Evolutionary conservation across 2,888 invertebrate genomes (phyloP), one percentile per base, ranked within the genome.

Genomic region (Ichneumoninae sp.): DNA sequence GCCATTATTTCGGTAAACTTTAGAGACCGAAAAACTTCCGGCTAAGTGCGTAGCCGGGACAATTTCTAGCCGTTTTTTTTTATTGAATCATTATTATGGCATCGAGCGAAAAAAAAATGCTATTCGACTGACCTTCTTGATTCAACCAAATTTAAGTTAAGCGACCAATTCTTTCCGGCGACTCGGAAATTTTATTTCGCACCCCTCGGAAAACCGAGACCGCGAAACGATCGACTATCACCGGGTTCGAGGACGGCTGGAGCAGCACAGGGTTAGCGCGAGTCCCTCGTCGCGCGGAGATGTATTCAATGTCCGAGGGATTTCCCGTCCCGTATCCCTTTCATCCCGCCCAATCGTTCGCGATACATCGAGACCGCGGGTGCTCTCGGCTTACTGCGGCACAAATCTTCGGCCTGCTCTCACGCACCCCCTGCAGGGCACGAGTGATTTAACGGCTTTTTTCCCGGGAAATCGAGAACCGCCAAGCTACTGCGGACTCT

Each of bases 281-380:
- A 79, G 79, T 85, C 85, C 85, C 82, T 76, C 75, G 85, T 75
- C 78, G 74, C 33, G 87, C 88, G 88, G 89, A 90, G 89, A 89
- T 88, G 90, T 91, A 91, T 91, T 86, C 90, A 85, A 85, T 83
- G 88, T 86, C 85, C 86, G 85, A 87, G 89, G 89, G 89, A 89
- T 85, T 85, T 77, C 83, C 74, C 73, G 73, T 68, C 79, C 26
- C 87, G 86, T 86, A 91, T 93, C 91, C 92, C 91, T 92, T 92
- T 93, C 92, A 92, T 92, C 91, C 91, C 91, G 90, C 91, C 92
- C 92, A 93, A 93, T 93, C 93, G 93, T 93, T 93, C 89, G 91
- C 91, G 91, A 93, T 92, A 92, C 89, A 92, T 90, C 90, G 90
- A 88, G 88, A 57, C 84, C 87, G 82, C 88, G 89, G 86, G 87